phyloP scores from a whole-genome alignment of 37 sponge, comb jelly and placozoan species.

The Dysidea cf. avara region DNA sequence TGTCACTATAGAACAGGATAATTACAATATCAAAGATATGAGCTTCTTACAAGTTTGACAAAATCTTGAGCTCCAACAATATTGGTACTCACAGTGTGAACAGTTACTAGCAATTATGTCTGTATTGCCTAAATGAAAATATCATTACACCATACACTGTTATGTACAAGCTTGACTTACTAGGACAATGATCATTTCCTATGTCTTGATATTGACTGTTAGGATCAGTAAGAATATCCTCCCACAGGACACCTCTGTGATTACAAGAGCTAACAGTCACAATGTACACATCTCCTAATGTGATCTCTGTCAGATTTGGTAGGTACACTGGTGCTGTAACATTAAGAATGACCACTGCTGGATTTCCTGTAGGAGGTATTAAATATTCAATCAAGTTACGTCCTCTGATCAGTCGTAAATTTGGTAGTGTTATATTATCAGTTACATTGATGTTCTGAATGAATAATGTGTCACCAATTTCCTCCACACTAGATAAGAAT shows the following conservation, averaged over 20 bases:
- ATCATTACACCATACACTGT: no score
- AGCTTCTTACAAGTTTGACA: no score
- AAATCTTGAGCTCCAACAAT: no score
- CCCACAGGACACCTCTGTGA: slow-evolving; percentile 43
- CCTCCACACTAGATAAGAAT: slow-evolving; percentile 46
- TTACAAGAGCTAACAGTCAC: slow-evolving; percentile 32
- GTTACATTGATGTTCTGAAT: slow-evolving; percentile 15
- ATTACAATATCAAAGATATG: no score
- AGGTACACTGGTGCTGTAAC: slow-evolving; percentile 23
- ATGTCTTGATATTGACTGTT: no score
- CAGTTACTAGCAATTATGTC: no score
- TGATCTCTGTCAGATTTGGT: slow-evolving; percentile 57
- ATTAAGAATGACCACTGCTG: slow-evolving; percentile 9
- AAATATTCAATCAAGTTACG: neutral
- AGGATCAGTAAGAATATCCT: slow-evolving; percentile 17
- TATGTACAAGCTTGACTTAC: no score
- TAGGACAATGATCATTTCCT: no score
- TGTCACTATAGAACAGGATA: no score
- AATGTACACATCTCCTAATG: slow-evolving; percentile 27
- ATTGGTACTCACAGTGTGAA: no score
- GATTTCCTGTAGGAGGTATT: neutral
- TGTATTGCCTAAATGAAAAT: no score
- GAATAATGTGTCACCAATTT: slow-evolving; percentile 34
- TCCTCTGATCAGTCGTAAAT: slow-evolving; percentile 55
- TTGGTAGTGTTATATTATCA: slow-evolving; percentile 48